A percentile compares a stretch with the other conserved stretches of the same genome.
These are phyloP conservation scores for Leptodirus hochenwartii DNA, from an alignment of 2,888 invertebrate genomes.

Conservation along the genomic window DNA sequence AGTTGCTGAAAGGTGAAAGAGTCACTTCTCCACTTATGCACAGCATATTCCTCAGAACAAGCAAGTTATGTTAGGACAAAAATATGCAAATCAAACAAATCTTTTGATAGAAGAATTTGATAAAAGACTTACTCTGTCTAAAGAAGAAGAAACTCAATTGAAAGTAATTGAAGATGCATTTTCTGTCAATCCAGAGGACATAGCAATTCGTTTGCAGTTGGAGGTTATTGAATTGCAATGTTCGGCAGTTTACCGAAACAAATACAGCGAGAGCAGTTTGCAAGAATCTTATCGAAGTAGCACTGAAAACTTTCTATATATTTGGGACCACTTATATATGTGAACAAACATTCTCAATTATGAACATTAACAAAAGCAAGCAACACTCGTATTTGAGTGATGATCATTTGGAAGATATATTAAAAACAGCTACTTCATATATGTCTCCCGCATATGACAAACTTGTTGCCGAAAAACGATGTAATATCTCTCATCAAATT, in stretches of 20 bases:
- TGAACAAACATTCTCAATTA: slow-evolving; percentile 3
- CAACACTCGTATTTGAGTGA: slow-evolving; percentile 5
- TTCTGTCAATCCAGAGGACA: slow-evolving; percentile 2
- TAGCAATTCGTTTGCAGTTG: slow-evolving; percentile 6
- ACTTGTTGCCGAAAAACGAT: slow-evolving; percentile 1
- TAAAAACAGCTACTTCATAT: slow-evolving; percentile 13
- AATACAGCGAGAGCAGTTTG: slow-evolving; percentile 3
- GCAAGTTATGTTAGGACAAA: slow-evolving; percentile 3
- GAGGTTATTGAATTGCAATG: slow-evolving; percentile 7
- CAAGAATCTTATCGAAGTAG: slow-evolving; percentile 4
- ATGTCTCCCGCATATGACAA: too few relatives aligned
- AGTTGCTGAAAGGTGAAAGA: slow-evolving; percentile 2
- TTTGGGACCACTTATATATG: slow-evolving; percentile 3
- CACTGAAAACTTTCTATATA: slow-evolving; percentile 3
- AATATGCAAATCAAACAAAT: slow-evolving; percentile 4
- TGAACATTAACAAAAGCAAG: slow-evolving; percentile 6
- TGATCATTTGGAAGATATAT: slow-evolving; percentile 8
- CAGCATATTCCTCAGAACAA: slow-evolving; percentile 2
- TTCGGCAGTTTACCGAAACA: slow-evolving; percentile 2
- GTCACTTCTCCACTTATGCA: slow-evolving; percentile 5
- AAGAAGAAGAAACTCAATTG: slow-evolving; percentile 7
- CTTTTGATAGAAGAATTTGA: slow-evolving; percentile 6
- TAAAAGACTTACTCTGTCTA: slow-evolving; percentile 5
- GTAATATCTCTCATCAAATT: too few relatives aligned
- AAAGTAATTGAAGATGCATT: slow-evolving; percentile 6